phyloP scores from a whole-genome alignment of 37 sponge, comb jelly and placozoan genomes.

The Bolinopsis microptera region DNA sequence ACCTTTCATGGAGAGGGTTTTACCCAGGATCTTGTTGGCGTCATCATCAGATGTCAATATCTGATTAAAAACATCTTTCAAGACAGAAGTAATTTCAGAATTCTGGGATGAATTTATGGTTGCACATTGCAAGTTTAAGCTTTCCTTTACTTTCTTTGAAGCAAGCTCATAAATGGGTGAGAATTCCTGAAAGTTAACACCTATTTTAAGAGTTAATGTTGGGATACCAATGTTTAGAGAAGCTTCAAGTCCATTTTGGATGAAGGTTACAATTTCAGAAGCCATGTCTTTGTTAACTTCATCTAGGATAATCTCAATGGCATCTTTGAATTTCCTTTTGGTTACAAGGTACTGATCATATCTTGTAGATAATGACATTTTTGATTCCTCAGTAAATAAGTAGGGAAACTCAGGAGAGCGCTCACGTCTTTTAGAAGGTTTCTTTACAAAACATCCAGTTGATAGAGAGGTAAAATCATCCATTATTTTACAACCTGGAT shows the following conservation, averaged over 20 bases:
- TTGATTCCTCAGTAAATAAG: neutral
- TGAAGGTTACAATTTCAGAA: neutral
- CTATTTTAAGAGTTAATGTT: constrained; percentile 15
- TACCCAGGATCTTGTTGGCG: neutral
- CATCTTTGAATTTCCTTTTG: neutral
- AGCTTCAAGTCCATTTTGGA: neutral
- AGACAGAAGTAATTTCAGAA: neutral
- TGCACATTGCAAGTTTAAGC: neutral
- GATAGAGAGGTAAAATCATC: constrained; percentile 23
- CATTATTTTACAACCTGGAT: neutral
- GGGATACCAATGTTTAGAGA: neutral
- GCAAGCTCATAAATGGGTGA: neutral
- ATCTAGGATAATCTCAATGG: neutral
- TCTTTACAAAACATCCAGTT: constrained; percentile 30
- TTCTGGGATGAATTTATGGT: neutral
- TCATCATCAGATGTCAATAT: neutral
- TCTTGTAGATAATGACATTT: neutral
- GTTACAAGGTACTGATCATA: neutral
- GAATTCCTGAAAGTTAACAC: constrained; percentile 51
- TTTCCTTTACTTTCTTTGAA: neutral
- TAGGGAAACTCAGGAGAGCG: neutral
- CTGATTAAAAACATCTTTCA: constrained; percentile 33
- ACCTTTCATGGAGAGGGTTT: constrained; percentile 30
- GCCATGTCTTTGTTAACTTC: neutral
- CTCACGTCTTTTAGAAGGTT: neutral